Percentiles rank a stretch among this genome's conserved stretches.
These are phyloP conservation scores for Danio choprae DNA, from an alignment of 2,797 vertebrate genomes.

Conservation along the genomic window DNA sequence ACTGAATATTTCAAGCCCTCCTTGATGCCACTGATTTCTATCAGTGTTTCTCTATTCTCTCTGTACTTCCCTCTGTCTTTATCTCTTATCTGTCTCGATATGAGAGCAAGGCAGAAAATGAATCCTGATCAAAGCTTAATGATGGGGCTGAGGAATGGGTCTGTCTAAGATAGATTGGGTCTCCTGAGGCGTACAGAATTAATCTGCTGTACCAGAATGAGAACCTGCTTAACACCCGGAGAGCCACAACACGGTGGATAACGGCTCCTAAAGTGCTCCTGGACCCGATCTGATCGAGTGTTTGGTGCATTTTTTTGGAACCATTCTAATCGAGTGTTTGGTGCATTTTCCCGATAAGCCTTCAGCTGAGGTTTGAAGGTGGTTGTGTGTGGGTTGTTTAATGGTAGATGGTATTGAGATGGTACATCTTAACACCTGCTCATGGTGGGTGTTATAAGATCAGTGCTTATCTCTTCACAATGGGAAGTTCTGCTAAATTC, in stretches of 20 bases:
- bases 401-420: constrained; percentile 9
- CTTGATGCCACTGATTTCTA: constrained; percentile 38
- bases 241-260: neutral
- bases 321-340: too few relatives aligned
- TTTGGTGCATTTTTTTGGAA: neutral
- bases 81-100: constrained; percentile 6
- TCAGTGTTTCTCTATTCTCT: constrained; percentile 8
- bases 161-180: constrained; percentile 39
- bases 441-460: constrained; percentile 36
- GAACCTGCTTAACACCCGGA: constrained; percentile 22
- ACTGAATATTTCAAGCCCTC: constrained; percentile 40
- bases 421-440: constrained; percentile 22
- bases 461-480: constrained; percentile 19
- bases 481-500: constrained; percentile 19
- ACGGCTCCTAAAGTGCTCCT: neutral
- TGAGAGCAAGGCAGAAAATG: constrained; percentile 43
- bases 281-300: neutral
- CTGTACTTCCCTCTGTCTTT: constrained; percentile 27
- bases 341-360: neutral
- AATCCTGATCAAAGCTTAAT: constrained; percentile 58
- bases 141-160: constrained; percentile 44
- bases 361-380: neutral
- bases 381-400: constrained; percentile 1
- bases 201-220: constrained; percentile 28
- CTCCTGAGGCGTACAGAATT: constrained; percentile 45